Base-by-base conservation (phyloP, 2,888 invertebrate genomes). In the Hybos culiciformis region DNA sequence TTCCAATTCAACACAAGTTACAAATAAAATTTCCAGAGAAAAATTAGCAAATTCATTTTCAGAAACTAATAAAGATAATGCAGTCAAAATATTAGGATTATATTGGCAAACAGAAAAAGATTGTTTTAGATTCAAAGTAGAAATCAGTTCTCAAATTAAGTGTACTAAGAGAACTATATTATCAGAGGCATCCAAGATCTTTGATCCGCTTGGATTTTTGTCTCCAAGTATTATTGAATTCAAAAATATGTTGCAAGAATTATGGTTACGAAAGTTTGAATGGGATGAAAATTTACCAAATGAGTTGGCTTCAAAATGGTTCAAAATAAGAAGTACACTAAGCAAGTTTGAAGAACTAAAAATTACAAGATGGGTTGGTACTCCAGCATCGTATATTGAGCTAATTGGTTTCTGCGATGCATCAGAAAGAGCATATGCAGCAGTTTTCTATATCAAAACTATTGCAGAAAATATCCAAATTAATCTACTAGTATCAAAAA, bases 61-160 rank as follows among this genome's bases (percentile, higher is more conserved):
- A 6, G n/a, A n/a, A n/a, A 5, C n/a, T 4, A 29, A 29, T 29
- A 7, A 29, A 29, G 29, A 29, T 29, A 12, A 29, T 5, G n/a
- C 11, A 29, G 32, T 50, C 3, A 47, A 47, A 39, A 47, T 46
- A 5, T 29, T 44, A 5, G 45, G 45, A 4, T 9, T 48, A n/a
- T 24, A 31, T 33, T 46, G 50, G 44, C 34, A 47, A 29, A 33
- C 45, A 11, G n/a, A 12, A 7, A 17, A 23, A 4, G 45, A 46
- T 37, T 32, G 14, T 4, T 47, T 47, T 21, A 14, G 32, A 7
- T 41, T 38, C 12, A 29, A 29, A 29, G 29, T n/a, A n/a, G n/a
- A 29, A n/a, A n/a, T n/a, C n/a, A n/a, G n/a, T n/a, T n/a, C n/a
- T n/a, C n/a, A n/a, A n/a, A n/a, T n/a, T n/a, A n/a, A n/a, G n/a